Evolutionary conservation across 2,113 vertebrate species (phyloP), one percentile per base, ranked within the genome.

Genomic region (Origma solitaria): DNA sequence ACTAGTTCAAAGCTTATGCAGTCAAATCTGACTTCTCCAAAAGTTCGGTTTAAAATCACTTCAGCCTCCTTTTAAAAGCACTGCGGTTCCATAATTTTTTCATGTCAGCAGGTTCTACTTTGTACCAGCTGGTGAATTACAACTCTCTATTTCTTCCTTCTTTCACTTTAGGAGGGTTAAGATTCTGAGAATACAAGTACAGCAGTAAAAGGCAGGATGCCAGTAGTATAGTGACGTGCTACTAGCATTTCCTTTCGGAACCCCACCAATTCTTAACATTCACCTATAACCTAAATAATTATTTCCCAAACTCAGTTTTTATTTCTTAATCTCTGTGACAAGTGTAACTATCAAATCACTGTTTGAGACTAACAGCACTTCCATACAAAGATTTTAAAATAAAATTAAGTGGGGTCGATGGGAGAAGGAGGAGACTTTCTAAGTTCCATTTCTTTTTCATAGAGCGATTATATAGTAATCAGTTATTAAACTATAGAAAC

Each of bases 271-370:
- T 50, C 82, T 77, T 78, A 88, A 81, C 35, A 73, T 61, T 88
- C 38, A 35, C 33, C 91, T 90, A 94, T 95, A 94, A 93, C 31
- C 64, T 87, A 92, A 93, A 95, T 49, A 95, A 47, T 65, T 71
- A 81, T 58, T 95, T 94, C 84, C 40, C 80, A 96, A 82, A 20
- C 57, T 94, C 83, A 68, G 50, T 82, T 96, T 97, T 95, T 92
- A 86, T 92, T 96, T 92, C 85, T 90, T 84, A 88, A 94, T 62
- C 65, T 95, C 88, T 92, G 49, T 96, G 71, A 97, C 76, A 77
- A 97, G 95, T 66, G n/a, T 16, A 92, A 92, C 78, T 73, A 93
- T 56, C 38, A 84, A 25, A 37, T 18, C 24, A 83, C 58, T 90
- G 80, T 58, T 95, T 11, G 47, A 92, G 62, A 73, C 23, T 18